These are phyloP conservation scores for Amyelois transitella DNA, from an alignment of 1,140 invertebrate species.

Conservation along the genomic window DNA sequence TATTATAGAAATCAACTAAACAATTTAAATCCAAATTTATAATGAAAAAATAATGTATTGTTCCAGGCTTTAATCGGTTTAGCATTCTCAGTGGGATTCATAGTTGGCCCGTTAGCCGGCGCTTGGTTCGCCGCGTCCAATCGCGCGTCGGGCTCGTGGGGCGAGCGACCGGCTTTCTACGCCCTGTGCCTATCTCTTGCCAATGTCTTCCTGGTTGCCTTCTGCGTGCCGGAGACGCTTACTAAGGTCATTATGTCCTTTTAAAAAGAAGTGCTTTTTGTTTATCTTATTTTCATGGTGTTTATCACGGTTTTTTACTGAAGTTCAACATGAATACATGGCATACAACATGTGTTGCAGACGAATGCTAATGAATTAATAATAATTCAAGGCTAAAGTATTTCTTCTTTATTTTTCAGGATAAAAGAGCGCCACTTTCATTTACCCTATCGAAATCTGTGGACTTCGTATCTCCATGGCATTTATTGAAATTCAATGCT, in stretches of 20 bases:
- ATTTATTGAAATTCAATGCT: slow-evolving; percentile 77
- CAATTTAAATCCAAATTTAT: neutral
- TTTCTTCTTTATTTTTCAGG: slow-evolving; percentile 72
- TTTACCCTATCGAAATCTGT: slow-evolving; percentile 82
- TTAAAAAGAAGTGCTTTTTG: too few relatives aligned
- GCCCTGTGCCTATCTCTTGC: slow-evolving; percentile 85
- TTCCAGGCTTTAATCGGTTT: slow-evolving; percentile 95
- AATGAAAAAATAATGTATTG: slow-evolving; percentile 13
- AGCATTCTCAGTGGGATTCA: slow-evolving; percentile 98
- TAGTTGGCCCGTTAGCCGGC: slow-evolving; percentile 95
- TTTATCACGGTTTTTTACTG: too few relatives aligned
- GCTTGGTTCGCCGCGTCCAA: slow-evolving; percentile 88
- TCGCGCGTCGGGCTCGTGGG: slow-evolving; percentile 78
- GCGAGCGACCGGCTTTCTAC: slow-evolving; percentile 88
- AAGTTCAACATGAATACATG: too few relatives aligned
- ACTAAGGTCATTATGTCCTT: slow-evolving; percentile 76
- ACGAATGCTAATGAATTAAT: slow-evolving; percentile 83
- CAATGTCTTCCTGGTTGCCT: slow-evolving; percentile 86
- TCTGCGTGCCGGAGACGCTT: slow-evolving; percentile 91
- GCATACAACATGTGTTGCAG: too few relatives aligned
- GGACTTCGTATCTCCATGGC: slow-evolving; percentile 78
- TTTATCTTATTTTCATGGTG: too few relatives aligned
- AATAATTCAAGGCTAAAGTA: slow-evolving; percentile 2
- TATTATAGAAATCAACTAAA: neutral
- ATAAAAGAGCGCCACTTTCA: slow-evolving; percentile 79